Conservation (phyloP, 1,140 invertebrate genomes). For the Drosophila sucinea region DNA sequence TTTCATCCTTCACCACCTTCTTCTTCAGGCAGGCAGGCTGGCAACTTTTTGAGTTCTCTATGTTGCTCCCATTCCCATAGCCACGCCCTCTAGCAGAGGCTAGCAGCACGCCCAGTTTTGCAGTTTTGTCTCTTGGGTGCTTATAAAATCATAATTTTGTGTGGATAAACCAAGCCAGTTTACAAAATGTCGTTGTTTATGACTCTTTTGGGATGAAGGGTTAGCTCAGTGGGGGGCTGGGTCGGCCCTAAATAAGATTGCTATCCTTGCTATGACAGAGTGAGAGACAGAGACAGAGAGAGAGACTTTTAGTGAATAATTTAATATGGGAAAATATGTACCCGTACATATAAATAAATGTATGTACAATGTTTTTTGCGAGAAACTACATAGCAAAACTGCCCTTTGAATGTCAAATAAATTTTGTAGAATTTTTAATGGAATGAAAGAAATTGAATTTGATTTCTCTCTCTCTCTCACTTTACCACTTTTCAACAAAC, state of each 20-base stretch:
- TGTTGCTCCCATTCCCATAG: neutral
- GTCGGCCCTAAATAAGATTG: neutral
- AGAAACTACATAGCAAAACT: neutral
- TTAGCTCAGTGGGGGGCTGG: neutral
- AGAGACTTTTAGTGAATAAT: too few species aligned
- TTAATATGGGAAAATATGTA: too few species aligned
- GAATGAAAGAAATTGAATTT: neutral
- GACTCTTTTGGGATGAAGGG: slow-evolving; percentile 51
- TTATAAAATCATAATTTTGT: slow-evolving; percentile 65
- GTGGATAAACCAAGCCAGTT: slow-evolving; percentile 48
- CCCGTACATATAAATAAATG: too few species aligned
- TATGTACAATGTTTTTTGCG: too few species aligned
- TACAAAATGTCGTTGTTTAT: slow-evolving; percentile 59
- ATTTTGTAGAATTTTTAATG: slow-evolving; percentile 2
- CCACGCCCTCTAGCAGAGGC: neutral
- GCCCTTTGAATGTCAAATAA: slow-evolving; percentile 4
- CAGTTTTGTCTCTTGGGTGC: slow-evolving; percentile 2
- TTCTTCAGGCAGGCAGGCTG: too few species aligned
- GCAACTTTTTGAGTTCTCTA: too few species aligned
- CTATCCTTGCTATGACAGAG: neutral
- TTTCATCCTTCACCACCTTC: slow-evolving; percentile 2
- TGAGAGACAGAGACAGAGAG: too few species aligned
- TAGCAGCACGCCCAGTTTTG: too few species aligned
- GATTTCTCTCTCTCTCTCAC: neutral
- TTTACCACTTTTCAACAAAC: neutral